phyloP scores from a whole-genome alignment of 2,888 invertebrate species.

The Selenia dentaria region DNA sequence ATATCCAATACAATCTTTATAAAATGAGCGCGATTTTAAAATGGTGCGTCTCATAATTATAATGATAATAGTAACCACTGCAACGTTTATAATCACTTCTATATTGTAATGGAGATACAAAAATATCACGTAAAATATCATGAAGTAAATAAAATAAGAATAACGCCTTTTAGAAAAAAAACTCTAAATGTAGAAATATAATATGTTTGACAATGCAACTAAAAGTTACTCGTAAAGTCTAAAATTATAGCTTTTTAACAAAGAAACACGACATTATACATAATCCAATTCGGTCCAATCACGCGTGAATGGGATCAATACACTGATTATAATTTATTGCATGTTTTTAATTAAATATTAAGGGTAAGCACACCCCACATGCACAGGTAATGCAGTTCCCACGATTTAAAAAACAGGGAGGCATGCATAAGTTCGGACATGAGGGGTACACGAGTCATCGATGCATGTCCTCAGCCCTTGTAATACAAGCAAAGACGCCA shows the following conservation, averaged over 20 bases:
- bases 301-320: constrained; percentile 67
- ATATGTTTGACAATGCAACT: too few species aligned
- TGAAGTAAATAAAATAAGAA: too few species aligned
- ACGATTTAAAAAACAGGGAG: constrained; percentile 66
- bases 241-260: constrained; percentile 20
- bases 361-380: constrained; percentile 53
- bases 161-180: too few species aligned
- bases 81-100: too few species aligned
- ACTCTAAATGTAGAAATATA: too few species aligned
- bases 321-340: constrained; percentile 79
- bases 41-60: too few species aligned
- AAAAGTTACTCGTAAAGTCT: too few species aligned
- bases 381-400: constrained; percentile 73
- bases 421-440: constrained; percentile 63
- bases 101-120: too few species aligned
- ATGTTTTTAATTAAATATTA: constrained; percentile 62
- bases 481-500: constrained; percentile 41
- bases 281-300: constrained; percentile 59
- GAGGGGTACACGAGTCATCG: constrained; percentile 53
- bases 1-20: too few species aligned
- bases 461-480: constrained; percentile 50
- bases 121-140: too few species aligned
- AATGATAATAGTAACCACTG: too few species aligned
- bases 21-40: too few species aligned
- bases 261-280: constrained; percentile 13